Evolutionary conservation across 2,797 vertebrate species (phyloP), one percentile per base, ranked within the genome.

Genomic region (Schizothorax lantsangensis): DNA sequence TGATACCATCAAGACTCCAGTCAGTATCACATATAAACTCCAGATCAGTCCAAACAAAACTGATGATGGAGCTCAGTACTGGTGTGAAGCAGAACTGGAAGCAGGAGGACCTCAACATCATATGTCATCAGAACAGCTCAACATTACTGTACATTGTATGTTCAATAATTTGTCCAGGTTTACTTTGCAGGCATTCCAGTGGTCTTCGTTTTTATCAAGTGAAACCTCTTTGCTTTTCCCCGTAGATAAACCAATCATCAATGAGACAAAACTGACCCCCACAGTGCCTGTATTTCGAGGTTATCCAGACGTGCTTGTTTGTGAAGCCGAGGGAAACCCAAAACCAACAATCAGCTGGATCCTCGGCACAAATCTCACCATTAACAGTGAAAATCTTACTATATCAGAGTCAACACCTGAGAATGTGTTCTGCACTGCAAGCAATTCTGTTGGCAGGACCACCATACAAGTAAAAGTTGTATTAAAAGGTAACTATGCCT

Each of bases 311-410:
- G 87, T 89, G 17, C 93, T 96, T 0, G 59, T 92, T 9, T 96
- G 95, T 89, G 91, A 93, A 72, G 95, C 95, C 0, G 92, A 94
- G 0, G 95, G 95, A 12, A 15, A 92, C 75, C 95, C 95, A 0
- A 5, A 64, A 21, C 94, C 95, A 4, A 6, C 2, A 1, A 93
- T 95, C 84, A 17, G 52, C 30, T 96, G 95, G 95, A 4, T 12
- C 26, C 72, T 36, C 87, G 43, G 17, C 62, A 0, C 36, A 26
- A 0, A 75, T 30, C 30, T 30, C 30, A 30, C 30, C 30, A 30
- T 30, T 30, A 30, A 30, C 14, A 69, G 47, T 21, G 45, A 69
- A 72, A 91, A 0, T 0, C 86, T 95, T 40, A 89, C 0, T 0
- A 91, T 95, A 45, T 81, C 1, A 3, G 90, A 94, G 3, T 81